Conservation (phyloP, 2,888 invertebrate species). For the Erebia palarica region DNA sequence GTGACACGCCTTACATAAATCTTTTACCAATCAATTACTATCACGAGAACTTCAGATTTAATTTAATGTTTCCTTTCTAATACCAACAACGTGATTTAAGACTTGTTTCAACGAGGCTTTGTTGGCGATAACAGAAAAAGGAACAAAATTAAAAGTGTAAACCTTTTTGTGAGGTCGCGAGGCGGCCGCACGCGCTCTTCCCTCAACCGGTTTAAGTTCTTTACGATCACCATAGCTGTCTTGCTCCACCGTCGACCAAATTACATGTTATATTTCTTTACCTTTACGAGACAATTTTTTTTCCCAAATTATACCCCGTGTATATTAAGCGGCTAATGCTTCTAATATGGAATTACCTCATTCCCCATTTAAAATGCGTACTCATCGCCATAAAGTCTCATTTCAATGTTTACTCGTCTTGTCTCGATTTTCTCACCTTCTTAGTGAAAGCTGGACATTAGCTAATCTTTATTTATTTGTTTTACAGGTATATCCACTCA, state of each 20-base stretch:
- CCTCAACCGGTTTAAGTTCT: constrained; percentile 75
- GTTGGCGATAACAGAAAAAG: constrained; percentile 74
- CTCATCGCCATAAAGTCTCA: constrained; percentile 54
- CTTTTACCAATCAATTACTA: constrained; percentile 43
- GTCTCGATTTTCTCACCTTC: constrained; percentile 47
- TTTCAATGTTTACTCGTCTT: constrained; percentile 55
- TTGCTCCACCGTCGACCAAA: constrained; percentile 78
- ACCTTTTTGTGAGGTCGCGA: constrained; percentile 81
- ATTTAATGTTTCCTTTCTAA: constrained; percentile 65
- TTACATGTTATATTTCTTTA: constrained; percentile 81
- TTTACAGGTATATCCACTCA: constrained; percentile 96
- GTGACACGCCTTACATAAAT: constrained; percentile 33
- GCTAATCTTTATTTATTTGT: constrained; percentile 53
- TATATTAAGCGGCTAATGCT: constrained; percentile 70
- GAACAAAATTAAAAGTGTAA: constrained; percentile 73
- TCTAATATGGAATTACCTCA: constrained; percentile 62
- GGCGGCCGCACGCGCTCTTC: constrained; percentile 76
- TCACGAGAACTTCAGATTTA: constrained; percentile 56
- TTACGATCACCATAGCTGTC: constrained; percentile 81
- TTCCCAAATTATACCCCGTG: constrained; percentile 52
- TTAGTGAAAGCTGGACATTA: constrained; percentile 56
- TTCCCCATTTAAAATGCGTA: constrained; percentile 61
- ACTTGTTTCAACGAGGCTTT: constrained; percentile 67
- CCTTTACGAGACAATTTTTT: constrained; percentile 77
- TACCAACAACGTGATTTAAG: constrained; percentile 72